Conservation (phyloP, 1,140 invertebrate genomes). For the Drosophila truncata region DNA sequence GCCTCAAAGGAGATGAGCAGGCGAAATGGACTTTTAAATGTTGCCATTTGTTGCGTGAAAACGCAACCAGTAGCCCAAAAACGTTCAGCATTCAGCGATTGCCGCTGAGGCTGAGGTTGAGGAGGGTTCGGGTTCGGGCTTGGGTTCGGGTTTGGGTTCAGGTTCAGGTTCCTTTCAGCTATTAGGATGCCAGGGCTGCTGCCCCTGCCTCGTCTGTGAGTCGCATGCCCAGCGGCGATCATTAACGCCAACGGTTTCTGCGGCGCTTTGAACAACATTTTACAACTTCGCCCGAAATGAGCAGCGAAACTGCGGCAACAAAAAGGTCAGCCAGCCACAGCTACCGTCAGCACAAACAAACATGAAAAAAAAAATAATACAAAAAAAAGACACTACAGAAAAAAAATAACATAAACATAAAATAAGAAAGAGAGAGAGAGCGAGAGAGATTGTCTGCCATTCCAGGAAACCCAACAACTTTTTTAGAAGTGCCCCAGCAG, state of each 20-base stretch:
- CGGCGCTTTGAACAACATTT: conserved; percentile 71
- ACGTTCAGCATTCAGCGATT: conserved; percentile 47
- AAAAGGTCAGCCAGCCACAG: conserved; percentile 73
- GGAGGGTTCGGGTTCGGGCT: conserved; percentile 39
- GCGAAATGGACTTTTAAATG: conserved; percentile 79
- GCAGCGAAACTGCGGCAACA: conserved; percentile 36
- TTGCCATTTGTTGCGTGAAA: conserved; percentile 79
- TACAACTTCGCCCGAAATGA: conserved; percentile 71
- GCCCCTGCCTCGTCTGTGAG: conserved; percentile 15
- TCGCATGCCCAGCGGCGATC: conserved; percentile 57
- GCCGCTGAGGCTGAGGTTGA: conserved; percentile 14
- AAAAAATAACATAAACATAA: conserved; percentile 65
- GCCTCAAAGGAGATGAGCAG: conserved; percentile 50
- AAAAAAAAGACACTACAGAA: conserved; percentile 19
- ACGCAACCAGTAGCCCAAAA: conserved; percentile 73
- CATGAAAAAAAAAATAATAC: conserved; percentile 23
- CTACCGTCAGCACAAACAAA: conserved; percentile 72
- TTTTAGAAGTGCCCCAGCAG: conserved; percentile 74
- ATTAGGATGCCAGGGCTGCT: conserved; percentile 50
- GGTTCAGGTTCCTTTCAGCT: conserved; percentile 38
- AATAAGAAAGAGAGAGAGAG: conserved; percentile 36
- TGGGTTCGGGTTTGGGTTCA: too few species aligned
- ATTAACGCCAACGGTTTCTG: conserved; percentile 66
- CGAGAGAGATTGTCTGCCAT: conserved; percentile 43
- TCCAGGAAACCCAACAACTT: conserved; percentile 74